Evolutionary conservation across 2,797 vertebrate genomes (phyloP), one percentile per base, ranked within the genome.

Genomic region (Cephalopachus bancanus): DNA sequence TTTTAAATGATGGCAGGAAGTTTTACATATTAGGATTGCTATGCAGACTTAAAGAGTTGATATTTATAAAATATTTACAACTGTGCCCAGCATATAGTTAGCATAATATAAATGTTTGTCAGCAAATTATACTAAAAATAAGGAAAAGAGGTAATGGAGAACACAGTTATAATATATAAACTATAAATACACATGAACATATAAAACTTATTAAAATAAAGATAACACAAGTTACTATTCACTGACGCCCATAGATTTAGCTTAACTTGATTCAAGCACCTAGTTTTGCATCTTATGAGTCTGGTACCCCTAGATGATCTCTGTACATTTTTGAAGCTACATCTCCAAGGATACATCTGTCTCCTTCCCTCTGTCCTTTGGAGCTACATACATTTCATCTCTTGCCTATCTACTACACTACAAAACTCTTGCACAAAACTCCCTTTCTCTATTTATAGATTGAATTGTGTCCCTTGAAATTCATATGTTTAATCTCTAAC

Each of bases 51-150:
- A 57, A 59, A 96, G 30, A 88, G 24, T 33, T 94, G 49, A 65
- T 80, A 92, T n/a, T 87, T 92, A 69, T 30, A 80, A 94, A 80
- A 26, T 33, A 76, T 92, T 95, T 85, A 57, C 10, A 90, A 76
- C 65, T 83, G 17, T 74, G 14, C 11, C 28, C 24, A 72, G 9
- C 19, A 26, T 33, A 62, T n/a, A 72, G 11, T 55, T 83, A 59
- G 16, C 10, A 81, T 86, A 7, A 17, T 9, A 55, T 53, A 60
- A 93, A 85, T 85, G 16, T 92, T 15, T 89, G 53, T 92, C 65
- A 85, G 83, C 84, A 60, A 33, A 4, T 33, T 12, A 64, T 24
- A 33, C 17, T 79, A 72, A 89, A 95, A 59, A 88, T 75, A 65
- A 65, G 30, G 37, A 53, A 83, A 15, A 65, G 22, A 64, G 44